phyloP scores from a whole-genome alignment of 2,888 invertebrate species.

The Campoplex nolae region DNA sequence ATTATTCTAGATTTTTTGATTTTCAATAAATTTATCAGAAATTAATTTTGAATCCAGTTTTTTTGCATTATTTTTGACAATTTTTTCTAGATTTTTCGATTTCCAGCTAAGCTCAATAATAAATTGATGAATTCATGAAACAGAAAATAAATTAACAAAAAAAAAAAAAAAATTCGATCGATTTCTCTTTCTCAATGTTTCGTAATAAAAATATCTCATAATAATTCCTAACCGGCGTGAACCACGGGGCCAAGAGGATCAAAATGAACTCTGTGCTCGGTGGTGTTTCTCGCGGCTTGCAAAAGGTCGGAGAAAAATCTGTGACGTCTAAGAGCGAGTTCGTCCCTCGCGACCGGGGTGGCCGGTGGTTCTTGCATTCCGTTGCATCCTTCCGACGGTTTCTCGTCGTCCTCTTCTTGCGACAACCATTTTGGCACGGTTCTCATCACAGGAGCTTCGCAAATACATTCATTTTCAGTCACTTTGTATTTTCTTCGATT shows the following conservation, averaged over 20 bases:
- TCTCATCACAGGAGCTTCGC: slow-evolving; percentile 56
- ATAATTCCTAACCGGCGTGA: slow-evolving; percentile 86
- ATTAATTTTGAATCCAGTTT: too few relatives aligned
- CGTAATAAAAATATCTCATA: neutral
- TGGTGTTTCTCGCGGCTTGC: slow-evolving; percentile 89
- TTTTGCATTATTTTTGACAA: too few relatives aligned
- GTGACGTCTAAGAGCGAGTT: slow-evolving; percentile 91
- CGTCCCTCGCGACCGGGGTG: slow-evolving; percentile 92
- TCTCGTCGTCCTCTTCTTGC: slow-evolving; percentile 84
- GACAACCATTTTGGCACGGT: slow-evolving; percentile 80
- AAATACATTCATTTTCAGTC: neutral
- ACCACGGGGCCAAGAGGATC: slow-evolving; percentile 90
- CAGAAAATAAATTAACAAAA: neutral
- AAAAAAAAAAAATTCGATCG: too few relatives aligned
- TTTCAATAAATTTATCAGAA: too few relatives aligned
- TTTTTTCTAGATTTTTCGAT: too few relatives aligned
- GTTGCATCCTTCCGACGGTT: slow-evolving; percentile 82
- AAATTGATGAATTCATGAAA: too few relatives aligned
- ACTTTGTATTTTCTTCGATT: neutral
- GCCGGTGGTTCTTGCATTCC: slow-evolving; percentile 89
- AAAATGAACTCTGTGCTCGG: slow-evolving; percentile 91
- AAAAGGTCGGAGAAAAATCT: slow-evolving; percentile 92
- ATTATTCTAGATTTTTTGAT: too few relatives aligned
- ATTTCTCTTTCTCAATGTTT: neutral
- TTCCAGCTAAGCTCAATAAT: too few relatives aligned